Evolutionary conservation across 2,888 invertebrate genomes (phyloP).

Genomic region (Heliconius hortense): DNA sequence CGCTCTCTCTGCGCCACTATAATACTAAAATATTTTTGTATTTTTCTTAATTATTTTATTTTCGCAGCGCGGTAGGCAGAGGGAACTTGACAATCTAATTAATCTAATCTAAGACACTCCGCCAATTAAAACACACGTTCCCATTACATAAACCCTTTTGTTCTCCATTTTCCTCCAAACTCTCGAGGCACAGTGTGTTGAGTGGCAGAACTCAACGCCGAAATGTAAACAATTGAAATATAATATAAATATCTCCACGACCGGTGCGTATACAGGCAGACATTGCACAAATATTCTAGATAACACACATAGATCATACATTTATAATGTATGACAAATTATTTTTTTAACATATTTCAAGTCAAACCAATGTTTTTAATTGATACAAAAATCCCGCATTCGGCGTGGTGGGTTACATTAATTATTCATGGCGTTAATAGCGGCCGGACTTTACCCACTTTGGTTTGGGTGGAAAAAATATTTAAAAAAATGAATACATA

Average conservation of each 20-base stretch:
- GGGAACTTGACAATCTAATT: background rate
- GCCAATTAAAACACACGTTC: too few species aligned
- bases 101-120: background rate
- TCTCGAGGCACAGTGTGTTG: background rate
- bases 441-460: background rate
- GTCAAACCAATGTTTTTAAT: background rate
- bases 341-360: background rate
- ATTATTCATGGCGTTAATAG: slow-evolving; percentile 14
- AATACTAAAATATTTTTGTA: too few species aligned
- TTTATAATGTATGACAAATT: background rate
- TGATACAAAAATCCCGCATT: slow-evolving; percentile 7
- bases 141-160: background rate
- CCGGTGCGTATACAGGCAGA: too few species aligned
- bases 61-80: background rate
- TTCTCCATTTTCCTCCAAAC: background rate
- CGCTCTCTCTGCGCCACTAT: too few species aligned
- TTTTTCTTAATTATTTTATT: too few species aligned
- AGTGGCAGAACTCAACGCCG: too few species aligned
- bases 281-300: too few species aligned
- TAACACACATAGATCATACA: background rate
- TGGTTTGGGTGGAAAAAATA: background rate
- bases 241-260: too few species aligned
- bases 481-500: background rate
- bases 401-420: slow-evolving; percentile 8
- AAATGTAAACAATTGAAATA: too few species aligned